A percentile compares a stretch with the other conserved stretches of the same genome.
phyloP scores from a whole-genome alignment of 1,140 invertebrate genomes.

The Ostrea edulis region DNA sequence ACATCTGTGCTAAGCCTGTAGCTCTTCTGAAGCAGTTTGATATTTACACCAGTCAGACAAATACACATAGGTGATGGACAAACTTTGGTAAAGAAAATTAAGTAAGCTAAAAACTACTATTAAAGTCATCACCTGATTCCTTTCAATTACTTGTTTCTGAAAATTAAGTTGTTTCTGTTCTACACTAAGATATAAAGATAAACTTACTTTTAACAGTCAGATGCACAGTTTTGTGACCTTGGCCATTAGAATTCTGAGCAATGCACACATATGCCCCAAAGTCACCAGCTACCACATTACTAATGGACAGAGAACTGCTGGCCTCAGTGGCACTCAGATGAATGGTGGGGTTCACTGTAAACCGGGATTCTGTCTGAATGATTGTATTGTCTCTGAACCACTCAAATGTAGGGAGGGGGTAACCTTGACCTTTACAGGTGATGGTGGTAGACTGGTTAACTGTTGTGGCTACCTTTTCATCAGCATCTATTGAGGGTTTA shows the following conservation, averaged over 20 bases:
- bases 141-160: background rate
- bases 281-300: conserved; percentile 54
- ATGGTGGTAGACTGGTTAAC: conserved; percentile 51
- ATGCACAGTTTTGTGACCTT: conserved; percentile 46
- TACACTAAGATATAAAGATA: background rate
- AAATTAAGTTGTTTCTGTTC: background rate
- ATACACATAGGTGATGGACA: too few species aligned
- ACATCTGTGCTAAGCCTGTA: too few species aligned
- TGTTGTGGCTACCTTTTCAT: conserved; percentile 59
- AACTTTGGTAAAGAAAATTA: too few species aligned
- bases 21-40: too few species aligned
- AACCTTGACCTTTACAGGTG: conserved; percentile 60
- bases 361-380: conserved; percentile 39
- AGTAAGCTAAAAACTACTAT: too few species aligned
- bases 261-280: conserved; percentile 68
- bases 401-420: conserved; percentile 63
- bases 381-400: conserved; percentile 63
- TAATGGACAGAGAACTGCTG: conserved; percentile 56
- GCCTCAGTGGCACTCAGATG: conserved; percentile 39
- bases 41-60: too few species aligned
- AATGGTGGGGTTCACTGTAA: conserved; percentile 1
- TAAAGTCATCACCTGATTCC: too few species aligned
- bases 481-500: conserved; percentile 43
- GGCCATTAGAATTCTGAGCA: conserved; percentile 60
- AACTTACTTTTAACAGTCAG: conserved; percentile 54